Evolutionary conservation across 2,797 vertebrate species (phyloP).

Genomic region (Tokudaia tokunoshimensis): DNA sequence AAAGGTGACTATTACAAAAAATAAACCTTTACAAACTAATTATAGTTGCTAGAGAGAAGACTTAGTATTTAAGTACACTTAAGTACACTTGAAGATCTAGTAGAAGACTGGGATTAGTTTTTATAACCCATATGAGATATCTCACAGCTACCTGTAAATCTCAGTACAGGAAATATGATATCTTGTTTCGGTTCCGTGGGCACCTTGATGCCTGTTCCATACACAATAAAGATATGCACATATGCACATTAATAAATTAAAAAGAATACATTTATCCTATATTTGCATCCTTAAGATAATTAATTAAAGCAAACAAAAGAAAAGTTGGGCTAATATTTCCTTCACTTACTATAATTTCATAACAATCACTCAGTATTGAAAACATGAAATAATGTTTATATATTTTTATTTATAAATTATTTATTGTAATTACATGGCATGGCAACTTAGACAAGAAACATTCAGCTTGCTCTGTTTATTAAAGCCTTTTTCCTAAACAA

Average conservation of each 20-base stretch:
- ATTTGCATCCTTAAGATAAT: background rate
- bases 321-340: background rate
- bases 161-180: background rate
- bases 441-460: background rate
- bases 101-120: background rate
- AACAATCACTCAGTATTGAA: background rate
- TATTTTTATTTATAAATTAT: background rate
- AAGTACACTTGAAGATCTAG: background rate
- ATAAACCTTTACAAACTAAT: background rate
- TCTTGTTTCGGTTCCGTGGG: background rate
- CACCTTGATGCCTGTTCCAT: background rate
- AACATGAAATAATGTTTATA: background rate
- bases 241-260: background rate
- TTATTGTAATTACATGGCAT: background rate
- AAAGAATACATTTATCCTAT: background rate
- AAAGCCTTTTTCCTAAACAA: background rate
- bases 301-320: background rate
- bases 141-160: background rate
- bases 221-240: background rate
- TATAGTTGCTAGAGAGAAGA: background rate
- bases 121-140: background rate
- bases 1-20: background rate
- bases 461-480: background rate
- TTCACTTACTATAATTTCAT: background rate
- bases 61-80: background rate